Conservation (phyloP, 2,888 invertebrate genomes). For the Macrosiphum euphorbiae region DNA sequence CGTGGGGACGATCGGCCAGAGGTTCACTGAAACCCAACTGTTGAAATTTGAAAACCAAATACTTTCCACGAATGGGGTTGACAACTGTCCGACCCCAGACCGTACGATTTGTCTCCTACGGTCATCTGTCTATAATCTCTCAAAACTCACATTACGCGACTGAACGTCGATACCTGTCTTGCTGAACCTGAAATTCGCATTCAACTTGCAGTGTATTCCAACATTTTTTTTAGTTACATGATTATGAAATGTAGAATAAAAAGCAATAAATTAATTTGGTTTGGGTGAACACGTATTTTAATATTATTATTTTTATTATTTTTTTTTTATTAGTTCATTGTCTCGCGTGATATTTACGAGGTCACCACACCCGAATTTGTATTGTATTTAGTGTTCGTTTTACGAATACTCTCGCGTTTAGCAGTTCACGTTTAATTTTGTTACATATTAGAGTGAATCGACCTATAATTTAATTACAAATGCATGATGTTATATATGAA, state of each 20-base stretch:
- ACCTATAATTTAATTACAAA: not conserved
- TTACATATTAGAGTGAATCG: not conserved
- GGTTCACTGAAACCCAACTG: not conserved
- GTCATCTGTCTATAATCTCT: not conserved
- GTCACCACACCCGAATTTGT: not conserved
- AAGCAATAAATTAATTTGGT: not conserved
- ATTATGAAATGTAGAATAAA: not conserved
- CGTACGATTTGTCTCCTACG: not conserved
- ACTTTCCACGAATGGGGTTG: not conserved
- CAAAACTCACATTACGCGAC: not conserved
- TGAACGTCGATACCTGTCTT: not conserved
- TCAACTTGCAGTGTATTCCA: not conserved
- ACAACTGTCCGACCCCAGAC: not conserved
- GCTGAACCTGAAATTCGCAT: not conserved
- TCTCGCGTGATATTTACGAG: not conserved
- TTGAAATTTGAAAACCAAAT: not conserved
- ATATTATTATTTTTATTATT: too few relatives aligned
- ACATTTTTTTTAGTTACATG: not conserved
- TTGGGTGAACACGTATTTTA: not conserved
- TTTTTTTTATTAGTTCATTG: not conserved
- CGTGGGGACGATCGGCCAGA: not conserved
- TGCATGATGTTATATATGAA: not conserved
- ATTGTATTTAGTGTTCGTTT: not conserved
- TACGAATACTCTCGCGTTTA: not conserved
- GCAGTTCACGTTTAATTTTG: not conserved